Evolutionary conservation across 2,888 invertebrate genomes (phyloP), one percentile per base, ranked within the genome.

Genomic region (Drosophila fulvimacula): DNA sequence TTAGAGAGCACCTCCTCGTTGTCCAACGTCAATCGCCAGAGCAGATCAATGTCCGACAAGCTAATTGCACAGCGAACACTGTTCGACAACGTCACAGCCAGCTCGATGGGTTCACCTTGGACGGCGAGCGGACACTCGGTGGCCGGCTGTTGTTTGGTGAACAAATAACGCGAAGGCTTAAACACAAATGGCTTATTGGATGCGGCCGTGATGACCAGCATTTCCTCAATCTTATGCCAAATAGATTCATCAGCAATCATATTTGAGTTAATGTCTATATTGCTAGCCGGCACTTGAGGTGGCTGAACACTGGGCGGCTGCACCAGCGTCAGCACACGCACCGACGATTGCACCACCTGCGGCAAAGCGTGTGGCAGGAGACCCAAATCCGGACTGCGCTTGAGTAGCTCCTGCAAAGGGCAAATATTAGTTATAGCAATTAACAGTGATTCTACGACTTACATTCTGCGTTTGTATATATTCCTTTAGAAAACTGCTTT

Each of bases 401-500:
- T 92, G 0, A 91, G 75, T 3, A 92, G 79, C 71, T 92, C 92
- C 92, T 92, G 44, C 56, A 69, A 21, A 41, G 15, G 15, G 15
- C 2, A 44, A 3, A 32, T 10, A 17, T 46, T 17, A 27, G 9
- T 2, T 27, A 0, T 10, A 9, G 15, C 9, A 5, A 21, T 24
- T 13, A 15, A 38, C 13, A 10, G 9, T 10, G 2, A 3, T 1
- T n/a, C 7, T 0, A n/a, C 7, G 9, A n/a, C 93, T 91, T 90
- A 97, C 97, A 93, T 96, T 96, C 90, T 96, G 96, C 49, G 96
- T 96, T 81, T 95, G 95, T 90, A 98, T 94, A 93, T 97, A 98
- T 93, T 98, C 98, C 80, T 96, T 94, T 62, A 98, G 93, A 93
- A 97, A 98, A 79, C 96, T 94, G 46, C 95, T 94, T 92, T 97